Conservation (phyloP, 2,888 invertebrate species). For the Limnephilus lunatus region DNA sequence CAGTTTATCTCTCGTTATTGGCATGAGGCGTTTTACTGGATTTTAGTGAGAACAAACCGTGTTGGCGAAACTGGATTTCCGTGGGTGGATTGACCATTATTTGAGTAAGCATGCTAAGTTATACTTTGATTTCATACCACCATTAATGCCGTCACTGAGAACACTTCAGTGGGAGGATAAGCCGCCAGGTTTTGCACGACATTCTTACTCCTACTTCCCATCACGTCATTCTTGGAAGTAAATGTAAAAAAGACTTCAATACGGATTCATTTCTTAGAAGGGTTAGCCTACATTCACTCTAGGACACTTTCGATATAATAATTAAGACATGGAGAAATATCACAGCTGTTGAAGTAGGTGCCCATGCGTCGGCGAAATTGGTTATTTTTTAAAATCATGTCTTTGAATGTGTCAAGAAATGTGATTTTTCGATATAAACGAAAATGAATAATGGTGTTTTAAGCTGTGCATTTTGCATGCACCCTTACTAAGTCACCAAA, state of each 20-base stretch:
- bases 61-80: background rate
- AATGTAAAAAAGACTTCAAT: background rate
- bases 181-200: background rate
- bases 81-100: background rate
- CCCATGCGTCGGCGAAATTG: too few relatives aligned
- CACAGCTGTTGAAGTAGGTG: too few relatives aligned
- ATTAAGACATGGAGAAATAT: too few relatives aligned
- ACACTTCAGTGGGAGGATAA: background rate
- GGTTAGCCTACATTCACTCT: background rate
- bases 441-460: too few relatives aligned
- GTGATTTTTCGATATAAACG: too few relatives aligned
- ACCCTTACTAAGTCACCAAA: too few relatives aligned
- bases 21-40: too few relatives aligned
- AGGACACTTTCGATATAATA: background rate
- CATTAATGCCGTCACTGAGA: background rate
- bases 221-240: background rate
- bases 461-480: too few relatives aligned
- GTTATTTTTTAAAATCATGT: too few relatives aligned
- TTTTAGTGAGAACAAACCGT: background rate
- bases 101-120: background rate
- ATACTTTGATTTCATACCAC: background rate
- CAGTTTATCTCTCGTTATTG: too few relatives aligned
- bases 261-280: background rate
- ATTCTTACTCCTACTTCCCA: background rate
- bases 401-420: too few relatives aligned